These are phyloP conservation scores for Naso thynnoides DNA, from an alignment of 2,797 vertebrate genomes.

Conservation along the genomic window DNA sequence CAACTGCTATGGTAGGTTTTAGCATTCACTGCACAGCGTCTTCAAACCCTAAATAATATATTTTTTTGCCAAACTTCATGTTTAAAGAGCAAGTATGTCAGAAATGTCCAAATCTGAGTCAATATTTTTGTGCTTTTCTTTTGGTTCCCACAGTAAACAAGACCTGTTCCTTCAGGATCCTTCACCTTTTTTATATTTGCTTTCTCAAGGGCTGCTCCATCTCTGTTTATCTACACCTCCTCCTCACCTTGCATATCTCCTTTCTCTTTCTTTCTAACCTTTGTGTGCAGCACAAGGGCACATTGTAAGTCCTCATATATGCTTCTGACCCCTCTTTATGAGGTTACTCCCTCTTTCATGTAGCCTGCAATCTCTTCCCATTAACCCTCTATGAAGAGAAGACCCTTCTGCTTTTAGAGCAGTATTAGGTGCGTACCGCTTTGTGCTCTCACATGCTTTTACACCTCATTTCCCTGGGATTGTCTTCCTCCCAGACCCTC, in stretches of 20 bases:
- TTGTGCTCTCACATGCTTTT: constrained; percentile 33
- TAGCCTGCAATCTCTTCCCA: constrained; percentile 54
- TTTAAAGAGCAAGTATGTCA: constrained; percentile 8
- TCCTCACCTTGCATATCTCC: not conserved
- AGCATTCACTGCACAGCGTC: not conserved
- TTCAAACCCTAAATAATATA: not conserved
- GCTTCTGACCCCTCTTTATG: constrained; percentile 57
- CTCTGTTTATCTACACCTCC: not conserved
- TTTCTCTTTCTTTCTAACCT: not conserved
- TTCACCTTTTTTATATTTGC: constrained; percentile 7
- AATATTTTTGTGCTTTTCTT: constrained; percentile 41
- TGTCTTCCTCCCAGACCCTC: constrained; percentile 27
- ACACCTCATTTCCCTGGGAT: constrained; percentile 25
- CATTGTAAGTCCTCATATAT: constrained; percentile 25
- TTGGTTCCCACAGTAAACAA: constrained; percentile 17
- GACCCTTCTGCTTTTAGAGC: constrained; percentile 51
- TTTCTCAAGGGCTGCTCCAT: constrained; percentile 19
- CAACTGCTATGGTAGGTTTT: not conserved
- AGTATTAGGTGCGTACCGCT: not conserved
- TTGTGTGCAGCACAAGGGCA: constrained; percentile 21
- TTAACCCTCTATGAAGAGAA: constrained; percentile 41
- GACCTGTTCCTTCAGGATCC: not conserved
- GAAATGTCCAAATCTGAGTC: constrained; percentile 23
- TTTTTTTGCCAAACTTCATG: constrained; percentile 15
- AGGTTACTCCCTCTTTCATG: constrained; percentile 38